These are phyloP conservation scores for Thymelicus acteon DNA, from an alignment of 2,888 invertebrate species.

Conservation along the genomic window DNA sequence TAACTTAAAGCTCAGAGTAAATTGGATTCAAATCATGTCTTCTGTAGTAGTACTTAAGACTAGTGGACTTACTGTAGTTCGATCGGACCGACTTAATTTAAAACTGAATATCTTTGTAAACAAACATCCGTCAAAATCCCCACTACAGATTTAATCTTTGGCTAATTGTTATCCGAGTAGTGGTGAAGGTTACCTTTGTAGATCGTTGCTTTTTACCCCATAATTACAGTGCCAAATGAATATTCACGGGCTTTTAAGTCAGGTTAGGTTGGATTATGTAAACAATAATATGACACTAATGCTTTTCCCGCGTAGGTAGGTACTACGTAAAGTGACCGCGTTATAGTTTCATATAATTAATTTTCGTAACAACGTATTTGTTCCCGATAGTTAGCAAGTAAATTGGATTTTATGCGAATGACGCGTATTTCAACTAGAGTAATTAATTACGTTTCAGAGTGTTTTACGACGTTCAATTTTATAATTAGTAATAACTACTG, in stretches of 20 bases:
- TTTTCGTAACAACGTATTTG: slow-evolving; percentile 69
- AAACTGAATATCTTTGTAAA: no score
- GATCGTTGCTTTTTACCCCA: background rate
- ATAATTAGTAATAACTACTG: slow-evolving; percentile 40
- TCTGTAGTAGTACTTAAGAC: no score
- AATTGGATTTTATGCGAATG: slow-evolving; percentile 76
- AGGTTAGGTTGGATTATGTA: slow-evolving; percentile 15
- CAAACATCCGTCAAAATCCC: no score
- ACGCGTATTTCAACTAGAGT: slow-evolving; percentile 68
- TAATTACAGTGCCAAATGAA: slow-evolving; percentile 8
- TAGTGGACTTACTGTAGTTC: no score
- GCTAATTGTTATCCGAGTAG: background rate
- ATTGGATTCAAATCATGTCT: no score
- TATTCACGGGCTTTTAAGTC: slow-evolving; percentile 16
- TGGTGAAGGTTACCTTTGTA: background rate
- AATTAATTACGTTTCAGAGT: slow-evolving; percentile 65
- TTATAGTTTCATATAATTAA: slow-evolving; percentile 74
- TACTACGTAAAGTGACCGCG: slow-evolving; percentile 58
- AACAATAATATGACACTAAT: slow-evolving; percentile 52
- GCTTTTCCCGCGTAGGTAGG: slow-evolving; percentile 24
- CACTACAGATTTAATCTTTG: no score
- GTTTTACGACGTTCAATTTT: slow-evolving; percentile 56
- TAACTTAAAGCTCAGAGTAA: no score
- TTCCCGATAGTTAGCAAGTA: slow-evolving; percentile 63
- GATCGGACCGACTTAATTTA: no score